Base-by-base conservation (phyloP, 2,888 invertebrate genomes). In the Exocentrus adspersus region DNA sequence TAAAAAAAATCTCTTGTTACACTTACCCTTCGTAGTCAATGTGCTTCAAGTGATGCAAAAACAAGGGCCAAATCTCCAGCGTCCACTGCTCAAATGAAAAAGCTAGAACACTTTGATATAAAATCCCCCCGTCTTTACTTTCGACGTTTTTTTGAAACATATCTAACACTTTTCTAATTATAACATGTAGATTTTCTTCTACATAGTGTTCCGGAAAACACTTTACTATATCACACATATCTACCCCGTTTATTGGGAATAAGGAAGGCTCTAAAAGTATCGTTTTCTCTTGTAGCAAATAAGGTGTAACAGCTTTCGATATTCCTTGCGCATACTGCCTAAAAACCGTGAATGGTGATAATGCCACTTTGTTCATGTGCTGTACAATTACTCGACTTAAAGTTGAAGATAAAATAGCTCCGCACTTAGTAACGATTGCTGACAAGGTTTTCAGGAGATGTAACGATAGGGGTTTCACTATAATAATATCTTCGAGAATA, bases 121-220 rank as follows among this genome's bases (percentile, higher is more conserved):
- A 66, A 62, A 72, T 66, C 3, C 73, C 71, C 5, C 70, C 76
- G 62, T 75, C 76, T 45, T 74, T 71, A 67, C 67, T 75, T 32
- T 76, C 75, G 20, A 74, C 68, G 48, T 76, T 76, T 51, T 71
- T 75, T 7, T 54, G 52, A 67, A 77, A 77, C 63, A 73, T 70
- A 53, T 66, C 62, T 10, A 74, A 60, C 5, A 76, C 64, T 52
- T 69, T 75, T 46, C 50, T 54, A 12, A 67, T 42, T 46, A 71
- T 45, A 42, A 51, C 57, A 24, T 45, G 37, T 50, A 37, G 51
- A 58, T 64, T 52, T 10, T 21, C n/a, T 16, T 59, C 57, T 7
- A 70, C 51, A 30, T 43, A 50, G 24, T 52, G 59, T 52, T 60
- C 56, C 41, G 59, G 54, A 56, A 61, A 67, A 19, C 46, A 46